These are phyloP conservation scores for Eugnorisma glareosa DNA, from an alignment of 2,888 invertebrate species.

Conservation along the genomic window DNA sequence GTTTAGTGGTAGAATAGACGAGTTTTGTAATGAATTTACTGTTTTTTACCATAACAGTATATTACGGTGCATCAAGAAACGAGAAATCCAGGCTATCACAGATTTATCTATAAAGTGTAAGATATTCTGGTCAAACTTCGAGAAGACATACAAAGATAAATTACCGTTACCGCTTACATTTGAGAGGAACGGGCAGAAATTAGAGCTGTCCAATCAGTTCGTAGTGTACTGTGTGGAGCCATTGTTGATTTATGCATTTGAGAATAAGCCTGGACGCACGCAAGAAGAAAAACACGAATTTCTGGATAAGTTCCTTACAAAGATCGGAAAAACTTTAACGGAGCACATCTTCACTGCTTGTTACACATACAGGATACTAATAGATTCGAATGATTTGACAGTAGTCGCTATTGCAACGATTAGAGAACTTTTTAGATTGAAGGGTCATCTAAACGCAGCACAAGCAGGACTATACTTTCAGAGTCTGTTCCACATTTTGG, in stretches of 20 bases:
- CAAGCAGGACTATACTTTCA: conserved; percentile 74
- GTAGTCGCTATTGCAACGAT: conserved; percentile 61
- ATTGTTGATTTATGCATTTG: conserved; percentile 55
- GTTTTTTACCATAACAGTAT: conserved; percentile 65
- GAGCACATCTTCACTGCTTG: conserved; percentile 69
- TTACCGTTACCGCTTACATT: conserved; percentile 63
- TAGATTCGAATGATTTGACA: conserved; percentile 59
- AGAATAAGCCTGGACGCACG: conserved; percentile 24
- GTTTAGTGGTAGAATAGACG: conserved; percentile 48
- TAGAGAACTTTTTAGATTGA: conserved; percentile 69
- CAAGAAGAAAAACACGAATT: conserved; percentile 38
- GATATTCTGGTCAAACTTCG: conserved; percentile 69
- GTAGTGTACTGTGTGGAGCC: conserved; percentile 68
- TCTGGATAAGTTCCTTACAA: conserved; percentile 59
- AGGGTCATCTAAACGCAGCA: conserved; percentile 65
- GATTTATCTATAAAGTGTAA: conserved; percentile 68
- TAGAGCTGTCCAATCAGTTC: conserved; percentile 71
- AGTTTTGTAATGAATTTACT: conserved; percentile 67
- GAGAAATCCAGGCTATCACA: conserved; percentile 62
- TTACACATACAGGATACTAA: conserved; percentile 60
- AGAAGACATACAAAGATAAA: conserved; percentile 52
- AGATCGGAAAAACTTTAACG: conserved; percentile 60
- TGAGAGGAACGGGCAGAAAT: conserved; percentile 70
- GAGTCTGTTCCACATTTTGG: conserved; percentile 70
- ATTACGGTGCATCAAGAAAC: conserved; percentile 60